Evolutionary conservation across 2,113 vertebrate genomes (phyloP).

Genomic region (Andinoacara biseriatus): DNA sequence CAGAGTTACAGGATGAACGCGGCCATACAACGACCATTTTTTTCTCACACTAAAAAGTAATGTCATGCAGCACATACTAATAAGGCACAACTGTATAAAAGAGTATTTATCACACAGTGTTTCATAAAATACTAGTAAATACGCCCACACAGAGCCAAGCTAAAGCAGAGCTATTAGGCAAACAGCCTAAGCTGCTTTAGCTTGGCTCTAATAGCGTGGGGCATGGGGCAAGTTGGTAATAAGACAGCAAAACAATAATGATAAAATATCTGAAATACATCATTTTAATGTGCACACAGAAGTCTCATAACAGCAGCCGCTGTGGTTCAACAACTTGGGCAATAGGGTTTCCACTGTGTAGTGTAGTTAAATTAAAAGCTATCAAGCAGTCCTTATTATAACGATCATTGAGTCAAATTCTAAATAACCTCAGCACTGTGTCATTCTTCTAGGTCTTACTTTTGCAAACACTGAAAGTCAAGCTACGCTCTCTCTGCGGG

Average conservation of each 20-base stretch:
- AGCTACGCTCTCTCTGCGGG: not conserved
- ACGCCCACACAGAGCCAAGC: not conserved
- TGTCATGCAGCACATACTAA: not conserved
- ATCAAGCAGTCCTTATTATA: not conserved
- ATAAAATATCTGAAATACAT: not conserved
- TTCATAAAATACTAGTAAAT: conserved; percentile 7
- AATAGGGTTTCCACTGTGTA: not conserved
- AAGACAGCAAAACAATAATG: conserved; percentile 1
- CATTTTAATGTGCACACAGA: not conserved
- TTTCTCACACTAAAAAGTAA: not conserved
- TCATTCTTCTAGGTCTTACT: not conserved
- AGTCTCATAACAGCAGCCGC: not conserved
- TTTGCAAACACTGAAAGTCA: not conserved
- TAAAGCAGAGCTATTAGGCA: not conserved
- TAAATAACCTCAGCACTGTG: not conserved
- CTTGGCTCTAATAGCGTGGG: too few species aligned
- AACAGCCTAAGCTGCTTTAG: not conserved
- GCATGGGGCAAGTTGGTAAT: not conserved
- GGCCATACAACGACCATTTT: not conserved
- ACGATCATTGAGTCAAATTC: not conserved
- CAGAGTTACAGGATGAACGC: not conserved
- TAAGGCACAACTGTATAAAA: not conserved
- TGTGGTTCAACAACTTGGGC: not conserved
- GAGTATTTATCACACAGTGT: not conserved
- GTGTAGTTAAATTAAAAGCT: not conserved